phyloP scores from a whole-genome alignment of 2,113 vertebrate genomes.

The Phocoena sinus region DNA sequence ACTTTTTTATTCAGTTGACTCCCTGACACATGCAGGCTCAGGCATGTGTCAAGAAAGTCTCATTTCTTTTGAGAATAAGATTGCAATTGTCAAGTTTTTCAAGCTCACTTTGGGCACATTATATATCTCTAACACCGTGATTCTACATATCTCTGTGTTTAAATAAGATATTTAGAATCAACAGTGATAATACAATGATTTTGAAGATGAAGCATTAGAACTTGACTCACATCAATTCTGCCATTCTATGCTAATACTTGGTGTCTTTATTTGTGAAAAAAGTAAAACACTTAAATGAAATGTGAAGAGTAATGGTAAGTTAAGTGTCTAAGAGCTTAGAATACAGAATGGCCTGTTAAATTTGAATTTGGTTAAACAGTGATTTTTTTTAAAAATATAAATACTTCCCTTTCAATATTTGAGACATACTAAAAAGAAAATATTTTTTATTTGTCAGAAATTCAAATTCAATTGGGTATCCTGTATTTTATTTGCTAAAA shows the following conservation, averaged over 20 bases:
- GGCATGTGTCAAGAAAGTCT: no score
- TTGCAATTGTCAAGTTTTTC: background rate
- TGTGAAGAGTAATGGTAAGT: background rate
- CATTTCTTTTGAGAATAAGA: background rate
- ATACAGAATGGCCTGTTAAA: background rate
- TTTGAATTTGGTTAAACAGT: background rate
- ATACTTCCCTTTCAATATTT: background rate
- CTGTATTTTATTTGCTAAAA: background rate
- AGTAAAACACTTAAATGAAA: background rate
- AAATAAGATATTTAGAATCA: background rate
- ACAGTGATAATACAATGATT: background rate
- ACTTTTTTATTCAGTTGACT: background rate
- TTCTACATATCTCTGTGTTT: background rate
- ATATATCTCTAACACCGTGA: background rate
- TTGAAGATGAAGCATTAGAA: background rate
- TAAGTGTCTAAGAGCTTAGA: background rate
- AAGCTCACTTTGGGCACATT: background rate
- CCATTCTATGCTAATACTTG: background rate
- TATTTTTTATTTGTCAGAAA: background rate
- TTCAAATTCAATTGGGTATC: background rate
- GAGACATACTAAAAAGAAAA: background rate
- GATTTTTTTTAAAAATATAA: background rate
- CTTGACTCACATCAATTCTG: background rate
- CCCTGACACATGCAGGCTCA: background rate
- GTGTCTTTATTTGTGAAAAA: background rate